These are phyloP conservation scores for Campoletis raptor DNA, from an alignment of 2,888 invertebrate genomes.

Conservation along the genomic window DNA sequence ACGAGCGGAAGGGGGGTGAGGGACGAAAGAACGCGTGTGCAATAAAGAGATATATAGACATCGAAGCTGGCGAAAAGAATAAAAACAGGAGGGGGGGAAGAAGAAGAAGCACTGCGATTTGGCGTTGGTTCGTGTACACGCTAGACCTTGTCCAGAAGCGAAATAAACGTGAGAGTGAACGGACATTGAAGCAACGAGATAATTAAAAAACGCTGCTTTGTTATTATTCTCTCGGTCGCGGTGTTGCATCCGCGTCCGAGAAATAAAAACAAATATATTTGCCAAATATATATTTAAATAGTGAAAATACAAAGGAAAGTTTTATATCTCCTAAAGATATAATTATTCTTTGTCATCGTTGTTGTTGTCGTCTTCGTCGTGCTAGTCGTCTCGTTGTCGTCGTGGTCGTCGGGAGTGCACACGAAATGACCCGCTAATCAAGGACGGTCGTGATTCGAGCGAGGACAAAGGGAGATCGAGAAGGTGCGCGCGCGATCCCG, in stretches of 20 bases:
- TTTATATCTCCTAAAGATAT: constrained; percentile 1
- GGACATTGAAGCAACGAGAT: constrained; percentile 13
- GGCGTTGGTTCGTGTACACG: constrained; percentile 2
- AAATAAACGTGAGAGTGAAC: constrained; percentile 11
- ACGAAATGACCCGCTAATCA: constrained; percentile 64
- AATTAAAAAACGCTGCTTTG: constrained; percentile 44
- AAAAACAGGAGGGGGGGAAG: background rate
- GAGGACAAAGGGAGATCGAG: constrained; percentile 63
- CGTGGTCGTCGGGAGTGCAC: constrained; percentile 59
- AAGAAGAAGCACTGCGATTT: constrained; percentile 13
- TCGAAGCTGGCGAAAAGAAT: constrained; percentile 41
- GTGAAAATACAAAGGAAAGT: background rate
- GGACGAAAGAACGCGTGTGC: constrained; percentile 33
- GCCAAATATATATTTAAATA: background rate
- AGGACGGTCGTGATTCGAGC: constrained; percentile 57
- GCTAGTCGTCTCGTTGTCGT: constrained; percentile 28
- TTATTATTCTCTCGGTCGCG: constrained; percentile 65
- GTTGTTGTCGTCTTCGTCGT: background rate
- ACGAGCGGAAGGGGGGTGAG: constrained; percentile 10
- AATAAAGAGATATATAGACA: constrained; percentile 30
- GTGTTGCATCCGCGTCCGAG: constrained; percentile 65
- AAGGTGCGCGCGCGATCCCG: constrained; percentile 58
- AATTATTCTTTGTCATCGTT: constrained; percentile 9
- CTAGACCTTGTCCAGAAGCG: constrained; percentile 10
- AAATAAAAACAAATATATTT: constrained; percentile 2